Evolutionary conservation across 2,113 vertebrate genomes (phyloP).

Genomic region (Oncorhynchus nerka): DNA sequence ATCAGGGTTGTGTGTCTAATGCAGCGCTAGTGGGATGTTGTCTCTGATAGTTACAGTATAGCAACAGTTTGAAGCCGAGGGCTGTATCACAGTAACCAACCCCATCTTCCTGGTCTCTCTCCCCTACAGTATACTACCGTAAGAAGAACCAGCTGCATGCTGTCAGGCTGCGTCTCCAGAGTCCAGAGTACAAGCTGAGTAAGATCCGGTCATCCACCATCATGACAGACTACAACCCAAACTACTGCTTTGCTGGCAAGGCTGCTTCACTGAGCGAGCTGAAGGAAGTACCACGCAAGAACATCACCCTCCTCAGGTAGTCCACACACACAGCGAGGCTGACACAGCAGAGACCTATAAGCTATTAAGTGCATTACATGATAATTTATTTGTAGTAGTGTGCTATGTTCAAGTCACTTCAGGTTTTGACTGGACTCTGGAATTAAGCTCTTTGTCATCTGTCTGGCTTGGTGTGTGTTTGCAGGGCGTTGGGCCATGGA

Average conservation of each 20-base stretch:
- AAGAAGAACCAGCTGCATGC: slow-evolving; percentile 82
- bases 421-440: not conserved
- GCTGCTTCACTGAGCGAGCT: slow-evolving; percentile 78
- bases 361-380: no score
- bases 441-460: not conserved
- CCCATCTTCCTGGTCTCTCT: not conserved
- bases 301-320: slow-evolving; percentile 87
- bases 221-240: slow-evolving; percentile 92
- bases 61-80: not conserved
- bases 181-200: slow-evolving; percentile 87
- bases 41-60: no score
- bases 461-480: slow-evolving; percentile 3
- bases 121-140: slow-evolving; percentile 82
- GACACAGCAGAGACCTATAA: not conserved
- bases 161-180: slow-evolving; percentile 76
- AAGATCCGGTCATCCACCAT: slow-evolving; percentile 88
- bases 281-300: slow-evolving; percentile 87
- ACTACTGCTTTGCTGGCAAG: slow-evolving; percentile 89
- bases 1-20: not conserved
- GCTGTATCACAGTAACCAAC: not conserved
- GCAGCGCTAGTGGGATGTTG: no score
- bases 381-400: not conserved
- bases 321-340: not conserved
- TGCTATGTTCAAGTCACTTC: not conserved
- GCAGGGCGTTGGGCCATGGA: slow-evolving; percentile 86